Conservation (phyloP, 2,888 invertebrate genomes). For the Agrilus biguttatus region DNA sequence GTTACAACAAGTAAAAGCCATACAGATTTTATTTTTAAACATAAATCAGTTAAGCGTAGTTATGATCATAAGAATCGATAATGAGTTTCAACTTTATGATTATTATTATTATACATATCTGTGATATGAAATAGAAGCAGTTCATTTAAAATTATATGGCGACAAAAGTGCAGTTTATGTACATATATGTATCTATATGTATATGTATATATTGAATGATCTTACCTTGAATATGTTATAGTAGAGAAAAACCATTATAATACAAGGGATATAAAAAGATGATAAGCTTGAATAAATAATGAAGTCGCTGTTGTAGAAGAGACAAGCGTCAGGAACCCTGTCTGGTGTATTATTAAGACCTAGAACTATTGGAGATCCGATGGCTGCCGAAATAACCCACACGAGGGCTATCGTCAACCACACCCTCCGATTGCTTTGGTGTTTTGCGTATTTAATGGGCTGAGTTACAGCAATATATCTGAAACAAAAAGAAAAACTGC, state of each 20-base stretch:
- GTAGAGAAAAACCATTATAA: conserved; percentile 96
- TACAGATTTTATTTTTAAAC: too few relatives aligned
- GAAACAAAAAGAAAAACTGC: conserved; percentile 22
- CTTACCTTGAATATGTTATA: conserved; percentile 93
- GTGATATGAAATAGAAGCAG: too few relatives aligned
- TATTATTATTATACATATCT: too few relatives aligned
- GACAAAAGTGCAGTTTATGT: too few relatives aligned
- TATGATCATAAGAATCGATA: too few relatives aligned
- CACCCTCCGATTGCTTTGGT: conserved; percentile 89
- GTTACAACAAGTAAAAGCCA: too few relatives aligned
- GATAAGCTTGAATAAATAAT: conserved; percentile 95
- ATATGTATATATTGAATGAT: conserved; percentile 4
- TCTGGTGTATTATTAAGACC: conserved; percentile 90
- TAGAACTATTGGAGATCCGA: conserved; percentile 90
- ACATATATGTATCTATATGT: too few relatives aligned
- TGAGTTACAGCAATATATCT: conserved; percentile 98
- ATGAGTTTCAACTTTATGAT: too few relatives aligned
- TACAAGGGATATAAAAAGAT: conserved; percentile 97
- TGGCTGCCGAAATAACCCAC: conserved; percentile 90
- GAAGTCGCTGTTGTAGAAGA: conserved; percentile 96
- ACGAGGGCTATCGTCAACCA: conserved; percentile 89
- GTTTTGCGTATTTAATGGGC: conserved; percentile 97
- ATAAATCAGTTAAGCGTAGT: too few relatives aligned
- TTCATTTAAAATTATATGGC: too few relatives aligned
- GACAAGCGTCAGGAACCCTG: conserved; percentile 70